These are phyloP conservation scores for Himalopsyche tibetana DNA, from an alignment of 2,888 invertebrate genomes.

Conservation along the genomic window DNA sequence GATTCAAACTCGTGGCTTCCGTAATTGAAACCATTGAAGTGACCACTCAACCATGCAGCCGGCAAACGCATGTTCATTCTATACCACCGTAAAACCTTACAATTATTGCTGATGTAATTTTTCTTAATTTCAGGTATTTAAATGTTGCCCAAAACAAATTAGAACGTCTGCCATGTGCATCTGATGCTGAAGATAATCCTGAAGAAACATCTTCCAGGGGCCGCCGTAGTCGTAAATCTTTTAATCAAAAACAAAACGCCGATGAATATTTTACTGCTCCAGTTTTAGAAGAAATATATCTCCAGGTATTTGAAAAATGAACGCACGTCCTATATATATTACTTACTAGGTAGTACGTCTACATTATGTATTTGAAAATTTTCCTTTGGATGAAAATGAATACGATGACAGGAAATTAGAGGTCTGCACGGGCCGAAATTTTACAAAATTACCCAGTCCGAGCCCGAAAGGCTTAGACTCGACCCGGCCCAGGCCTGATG, in stretches of 20 bases:
- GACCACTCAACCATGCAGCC: too few species aligned
- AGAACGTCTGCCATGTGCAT: constrained; percentile 81
- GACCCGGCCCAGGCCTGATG: too few species aligned
- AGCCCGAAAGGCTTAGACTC: too few species aligned
- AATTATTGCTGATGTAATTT: not conserved
- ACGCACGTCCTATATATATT: not conserved
- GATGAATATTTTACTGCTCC: constrained; percentile 82
- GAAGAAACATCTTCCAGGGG: constrained; percentile 66
- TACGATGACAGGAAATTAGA: too few species aligned
- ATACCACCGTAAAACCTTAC: not conserved
- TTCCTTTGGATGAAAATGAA: too few species aligned
- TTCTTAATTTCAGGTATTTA: constrained; percentile 77
- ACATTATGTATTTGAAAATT: too few species aligned
- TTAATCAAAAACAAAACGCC: constrained; percentile 66
- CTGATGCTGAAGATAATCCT: constrained; percentile 71
- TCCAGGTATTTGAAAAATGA: constrained; percentile 79
- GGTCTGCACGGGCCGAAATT: too few species aligned
- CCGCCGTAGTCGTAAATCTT: constrained; percentile 67
- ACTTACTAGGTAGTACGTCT: not conserved
- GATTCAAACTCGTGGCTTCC: too few species aligned
- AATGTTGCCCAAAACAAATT: constrained; percentile 94
- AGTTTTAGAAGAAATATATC: constrained; percentile 90
- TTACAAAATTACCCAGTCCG: too few species aligned
- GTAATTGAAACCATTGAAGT: too few species aligned
- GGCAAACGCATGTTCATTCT: not conserved